These are phyloP conservation scores for Dendronephthya gigantea DNA, from an alignment of 64 coral and sea anemone species.

Conservation along the genomic window DNA sequence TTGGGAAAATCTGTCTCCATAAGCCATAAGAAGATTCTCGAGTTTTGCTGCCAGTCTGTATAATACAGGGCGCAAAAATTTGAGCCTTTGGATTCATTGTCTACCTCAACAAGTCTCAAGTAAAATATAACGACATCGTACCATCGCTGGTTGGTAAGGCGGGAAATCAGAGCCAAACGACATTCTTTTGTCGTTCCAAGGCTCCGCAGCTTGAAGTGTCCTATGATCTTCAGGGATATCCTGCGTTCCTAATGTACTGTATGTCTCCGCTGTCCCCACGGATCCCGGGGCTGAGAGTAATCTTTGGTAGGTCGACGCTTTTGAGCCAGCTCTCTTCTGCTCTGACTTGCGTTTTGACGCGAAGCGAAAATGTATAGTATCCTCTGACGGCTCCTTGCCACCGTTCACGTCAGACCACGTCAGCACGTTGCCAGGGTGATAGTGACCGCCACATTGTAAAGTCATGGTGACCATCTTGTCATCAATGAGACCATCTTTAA, in stretches of 20 bases:
- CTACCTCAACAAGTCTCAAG: too few relatives aligned
- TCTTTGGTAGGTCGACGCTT: not conserved
- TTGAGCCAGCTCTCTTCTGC: not conserved
- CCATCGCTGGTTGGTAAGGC: not conserved
- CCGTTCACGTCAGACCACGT: slow-evolving; percentile 17
- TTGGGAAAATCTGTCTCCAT: too few relatives aligned
- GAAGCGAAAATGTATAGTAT: not conserved
- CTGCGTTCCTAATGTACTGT: not conserved
- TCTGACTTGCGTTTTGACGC: not conserved
- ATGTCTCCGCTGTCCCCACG: not conserved
- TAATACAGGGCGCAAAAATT: too few relatives aligned
- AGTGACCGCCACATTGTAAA: slow-evolving; percentile 41
- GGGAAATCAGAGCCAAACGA: not conserved
- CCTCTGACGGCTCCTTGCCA: slow-evolving; percentile 8
- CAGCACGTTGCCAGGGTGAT: slow-evolving; percentile 52
- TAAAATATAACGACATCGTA: not conserved
- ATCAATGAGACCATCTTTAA: slow-evolving; percentile 34
- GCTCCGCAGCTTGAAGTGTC: not conserved
- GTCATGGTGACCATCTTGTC: slow-evolving; percentile 47
- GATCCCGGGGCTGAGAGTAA: not conserved
- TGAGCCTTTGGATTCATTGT: too few relatives aligned
- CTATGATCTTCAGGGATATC: not conserved
- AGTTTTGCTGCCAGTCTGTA: too few relatives aligned
- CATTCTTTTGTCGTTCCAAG: not conserved
- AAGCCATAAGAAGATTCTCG: too few relatives aligned